A percentile compares a stretch with the other conserved stretches of the same genome.
Conservation (phyloP, 2,888 invertebrate species). For the Trilocha varians region DNA sequence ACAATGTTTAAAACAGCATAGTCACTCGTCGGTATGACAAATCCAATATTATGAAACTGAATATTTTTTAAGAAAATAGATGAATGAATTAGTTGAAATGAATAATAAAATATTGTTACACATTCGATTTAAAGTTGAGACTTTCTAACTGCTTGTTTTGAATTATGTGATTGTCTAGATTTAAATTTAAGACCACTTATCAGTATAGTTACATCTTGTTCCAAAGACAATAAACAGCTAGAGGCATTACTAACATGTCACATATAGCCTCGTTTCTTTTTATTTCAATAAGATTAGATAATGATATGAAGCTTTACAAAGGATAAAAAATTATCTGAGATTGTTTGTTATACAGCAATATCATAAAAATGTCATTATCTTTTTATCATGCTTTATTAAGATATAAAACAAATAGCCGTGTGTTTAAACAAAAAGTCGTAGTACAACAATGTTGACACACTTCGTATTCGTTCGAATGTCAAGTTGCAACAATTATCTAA, state of each 20-base stretch:
- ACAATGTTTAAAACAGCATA: too few species aligned
- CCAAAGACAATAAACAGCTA: too few species aligned
- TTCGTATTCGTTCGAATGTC: neutral
- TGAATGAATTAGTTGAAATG: too few species aligned
- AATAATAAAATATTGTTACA: too few species aligned
- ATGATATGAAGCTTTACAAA: slow-evolving; percentile 24
- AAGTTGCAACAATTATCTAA: neutral
- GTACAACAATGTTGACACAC: neutral
- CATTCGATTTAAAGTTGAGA: too few species aligned
- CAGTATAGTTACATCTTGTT: too few species aligned
- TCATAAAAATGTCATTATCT: slow-evolving; percentile 22
- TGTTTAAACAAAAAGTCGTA: neutral
- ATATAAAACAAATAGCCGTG: neutral
- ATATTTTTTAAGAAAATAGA: too few species aligned
- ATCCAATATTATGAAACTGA: too few species aligned
- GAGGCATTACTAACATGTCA: slow-evolving; percentile 28
- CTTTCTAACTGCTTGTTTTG: too few species aligned
- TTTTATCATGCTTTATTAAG: slow-evolving; percentile 7
- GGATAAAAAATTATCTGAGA: slow-evolving; percentile 31
- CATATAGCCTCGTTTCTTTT: slow-evolving; percentile 32
- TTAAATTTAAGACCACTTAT: too few species aligned
- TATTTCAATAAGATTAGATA: slow-evolving; percentile 43
- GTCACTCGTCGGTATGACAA: too few species aligned
- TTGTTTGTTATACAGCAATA: slow-evolving; percentile 31
- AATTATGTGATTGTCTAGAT: too few species aligned